Conservation (phyloP, 2,797 vertebrate genomes). For the Danio choprae region DNA sequence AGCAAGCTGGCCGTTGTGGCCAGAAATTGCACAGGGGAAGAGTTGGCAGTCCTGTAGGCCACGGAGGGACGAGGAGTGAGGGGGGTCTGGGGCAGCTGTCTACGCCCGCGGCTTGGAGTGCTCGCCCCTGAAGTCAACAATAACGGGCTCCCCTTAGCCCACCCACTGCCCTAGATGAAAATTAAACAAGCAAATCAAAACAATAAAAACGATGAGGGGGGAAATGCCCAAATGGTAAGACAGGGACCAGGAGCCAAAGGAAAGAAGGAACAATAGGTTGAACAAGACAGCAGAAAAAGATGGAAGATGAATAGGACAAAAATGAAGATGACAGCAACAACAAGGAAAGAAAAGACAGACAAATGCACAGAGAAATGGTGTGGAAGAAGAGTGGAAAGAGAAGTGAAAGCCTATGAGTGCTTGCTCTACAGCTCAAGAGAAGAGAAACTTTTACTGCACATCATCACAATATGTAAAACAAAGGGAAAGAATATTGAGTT, state of each 20-base stretch:
- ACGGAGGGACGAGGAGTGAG: slow-evolving; percentile 90
- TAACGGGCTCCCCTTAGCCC: slow-evolving; percentile 88
- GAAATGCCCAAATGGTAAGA: slow-evolving; percentile 61
- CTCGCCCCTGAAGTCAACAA: slow-evolving; percentile 89
- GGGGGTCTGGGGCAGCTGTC: slow-evolving; percentile 95
- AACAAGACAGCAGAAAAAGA: slow-evolving; percentile 35
- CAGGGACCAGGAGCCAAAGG: slow-evolving; percentile 47
- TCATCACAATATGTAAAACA: slow-evolving; percentile 12
- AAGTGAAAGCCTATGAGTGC: slow-evolving; percentile 76
- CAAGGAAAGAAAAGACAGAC: slow-evolving; percentile 53
- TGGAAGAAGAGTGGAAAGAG: slow-evolving; percentile 75
- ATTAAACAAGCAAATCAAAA: slow-evolving; percentile 90
- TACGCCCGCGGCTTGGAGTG: slow-evolving; percentile 89
- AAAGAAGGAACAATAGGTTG: slow-evolving; percentile 59
- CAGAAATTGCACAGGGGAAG: slow-evolving; percentile 89
- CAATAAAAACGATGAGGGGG: slow-evolving; percentile 73
- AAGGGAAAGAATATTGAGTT: neutral
- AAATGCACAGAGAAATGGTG: slow-evolving; percentile 72
- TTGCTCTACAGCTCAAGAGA: slow-evolving; percentile 64
- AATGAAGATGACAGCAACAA: neutral
- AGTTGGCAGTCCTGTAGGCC: slow-evolving; percentile 94
- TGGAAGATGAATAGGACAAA: slow-evolving; percentile 18
- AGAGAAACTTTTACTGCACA: slow-evolving; percentile 35
- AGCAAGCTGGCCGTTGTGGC: slow-evolving; percentile 72
- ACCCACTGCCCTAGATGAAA: slow-evolving; percentile 94